Base-by-base conservation (phyloP, 2,113 vertebrate species). In the Donacobius atricapilla region DNA sequence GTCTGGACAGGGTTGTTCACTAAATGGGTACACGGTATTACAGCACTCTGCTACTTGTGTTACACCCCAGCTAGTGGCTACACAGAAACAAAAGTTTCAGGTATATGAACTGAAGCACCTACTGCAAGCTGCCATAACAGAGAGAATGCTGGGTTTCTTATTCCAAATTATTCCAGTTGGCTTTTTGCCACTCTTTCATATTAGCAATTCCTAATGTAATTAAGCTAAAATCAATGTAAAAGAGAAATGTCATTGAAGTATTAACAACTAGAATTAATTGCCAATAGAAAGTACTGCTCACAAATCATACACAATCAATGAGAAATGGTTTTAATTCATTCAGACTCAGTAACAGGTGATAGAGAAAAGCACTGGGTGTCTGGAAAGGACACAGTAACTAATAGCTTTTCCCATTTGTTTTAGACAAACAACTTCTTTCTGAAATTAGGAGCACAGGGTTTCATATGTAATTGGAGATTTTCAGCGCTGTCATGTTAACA, bases 171-270 rank as follows among this genome's bases (percentile, higher is more conserved):
- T 88, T 94, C 48, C 40, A 85, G 25, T 5, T 85, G 70, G 40
- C 58, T 94, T 94, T 87, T 79, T 94, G 58, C 65, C 79, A 90
- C 18, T 44, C 42, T 77, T 88, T 50, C 54, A 64, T 51, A 60
- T 56, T 83, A 92, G 48, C 68, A 84, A 72, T 84, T 91, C 78
- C 64, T 87, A 90, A 89, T 31, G 44, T 27, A 72, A 90, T 93
- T 92, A 90, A 89, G 66, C 35, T 40, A 90, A 94, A 97, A 94
- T 94, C 90, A 69, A 81, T 76, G 33, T 64, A 89, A 90, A 97
- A 93, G 75, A 76, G 58, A 95, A 91, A 96, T 61, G 60, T 63
- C 81, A 86, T 30, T 77, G 63, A 35, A 75, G 21, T 82, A 94
- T 73, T 94, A 94, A 70, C 63, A 78, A 86, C 53, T 68, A 83